Percentiles rank a stretch among this genome's conserved stretches.
Evolutionary conservation across 1,140 invertebrate genomes (phyloP).

Genomic region (Drosophila paulistorum): DNA sequence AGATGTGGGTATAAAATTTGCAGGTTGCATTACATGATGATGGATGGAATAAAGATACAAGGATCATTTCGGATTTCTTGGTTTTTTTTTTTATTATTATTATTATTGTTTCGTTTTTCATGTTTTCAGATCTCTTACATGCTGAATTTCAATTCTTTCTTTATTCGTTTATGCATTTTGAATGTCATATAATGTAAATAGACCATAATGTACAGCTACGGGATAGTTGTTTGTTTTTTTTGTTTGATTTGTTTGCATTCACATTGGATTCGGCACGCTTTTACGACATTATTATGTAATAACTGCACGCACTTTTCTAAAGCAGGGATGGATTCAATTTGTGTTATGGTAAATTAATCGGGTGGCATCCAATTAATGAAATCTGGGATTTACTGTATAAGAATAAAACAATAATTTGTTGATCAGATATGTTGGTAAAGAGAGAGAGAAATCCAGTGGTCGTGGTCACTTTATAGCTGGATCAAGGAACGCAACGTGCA

Average conservation of each 20-base stretch:
- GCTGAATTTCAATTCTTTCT: conserved; percentile 74
- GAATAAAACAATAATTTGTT: conserved; percentile 63
- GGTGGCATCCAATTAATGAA: conserved; percentile 78
- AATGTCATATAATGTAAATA: conserved; percentile 60
- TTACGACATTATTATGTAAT: conserved; percentile 69
- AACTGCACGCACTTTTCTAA: conserved; percentile 77
- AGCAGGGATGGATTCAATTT: conserved; percentile 79
- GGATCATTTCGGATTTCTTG: conserved; percentile 66
- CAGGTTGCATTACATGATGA: conserved; percentile 5
- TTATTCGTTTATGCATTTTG: conserved; percentile 55
- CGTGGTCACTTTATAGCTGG: conserved; percentile 32
- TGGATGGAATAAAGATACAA: conserved; percentile 34
- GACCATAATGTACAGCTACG: conserved; percentile 76
- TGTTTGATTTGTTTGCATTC: conserved; percentile 40
- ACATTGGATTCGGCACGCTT: conserved; percentile 64
- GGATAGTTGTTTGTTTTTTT: conserved; percentile 38
- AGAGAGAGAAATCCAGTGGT: conserved; percentile 33
- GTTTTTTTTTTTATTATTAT: conserved; percentile 66
- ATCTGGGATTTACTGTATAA: conserved; percentile 79
- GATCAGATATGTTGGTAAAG: conserved; percentile 34
- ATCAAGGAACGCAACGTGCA: conserved; percentile 60
- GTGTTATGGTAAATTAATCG: conserved; percentile 71
- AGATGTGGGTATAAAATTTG: conserved; percentile 34
- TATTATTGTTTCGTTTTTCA: conserved; percentile 76
- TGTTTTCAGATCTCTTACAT: conserved; percentile 74